These are phyloP conservation scores for Panagrolaimus sp. DNA, from an alignment of 1,140 invertebrate genomes.

Conservation along the genomic window DNA sequence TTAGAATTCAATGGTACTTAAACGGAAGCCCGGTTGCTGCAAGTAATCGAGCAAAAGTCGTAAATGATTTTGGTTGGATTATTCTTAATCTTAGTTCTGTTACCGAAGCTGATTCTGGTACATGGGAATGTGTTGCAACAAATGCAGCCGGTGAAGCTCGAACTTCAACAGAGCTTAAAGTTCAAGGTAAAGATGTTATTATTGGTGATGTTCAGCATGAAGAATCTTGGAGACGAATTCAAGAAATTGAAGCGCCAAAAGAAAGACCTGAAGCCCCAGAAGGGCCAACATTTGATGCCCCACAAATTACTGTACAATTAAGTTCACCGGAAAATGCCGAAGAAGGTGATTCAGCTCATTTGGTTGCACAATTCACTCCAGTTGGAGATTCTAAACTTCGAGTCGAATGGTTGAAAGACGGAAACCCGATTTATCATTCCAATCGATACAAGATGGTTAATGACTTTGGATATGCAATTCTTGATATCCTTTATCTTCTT, in stretches of 20 bases:
- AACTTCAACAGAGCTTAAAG: slow-evolving; percentile 44
- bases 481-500: slow-evolving; percentile 63
- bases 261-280: slow-evolving; percentile 31
- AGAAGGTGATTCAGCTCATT: slow-evolving; percentile 76
- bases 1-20: slow-evolving; percentile 97
- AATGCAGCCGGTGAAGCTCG: slow-evolving; percentile 54
- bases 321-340: slow-evolving; percentile 77
- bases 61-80: slow-evolving; percentile 81
- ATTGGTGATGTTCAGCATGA: slow-evolving; percentile 88
- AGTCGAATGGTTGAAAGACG: slow-evolving; percentile 51
- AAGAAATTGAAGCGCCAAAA: slow-evolving; percentile 73
- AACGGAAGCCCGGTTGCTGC: slow-evolving; percentile 69
- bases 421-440: slow-evolving; percentile 45
- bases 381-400: slow-evolving; percentile 74
- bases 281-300: slow-evolving; percentile 65
- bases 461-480: slow-evolving; percentile 63
- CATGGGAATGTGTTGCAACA: slow-evolving; percentile 54
- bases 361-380: slow-evolving; percentile 69
- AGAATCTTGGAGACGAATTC: slow-evolving; percentile 87
- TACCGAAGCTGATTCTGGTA: slow-evolving; percentile 59
- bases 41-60: slow-evolving; percentile 62
- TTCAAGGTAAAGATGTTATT: slow-evolving; percentile 73
- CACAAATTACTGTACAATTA: slow-evolving; percentile 81
- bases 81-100: slow-evolving; percentile 74
- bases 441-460: slow-evolving; percentile 62